Conservation (phyloP, 2,888 invertebrate species). For the Watsonalla cultraria region DNA sequence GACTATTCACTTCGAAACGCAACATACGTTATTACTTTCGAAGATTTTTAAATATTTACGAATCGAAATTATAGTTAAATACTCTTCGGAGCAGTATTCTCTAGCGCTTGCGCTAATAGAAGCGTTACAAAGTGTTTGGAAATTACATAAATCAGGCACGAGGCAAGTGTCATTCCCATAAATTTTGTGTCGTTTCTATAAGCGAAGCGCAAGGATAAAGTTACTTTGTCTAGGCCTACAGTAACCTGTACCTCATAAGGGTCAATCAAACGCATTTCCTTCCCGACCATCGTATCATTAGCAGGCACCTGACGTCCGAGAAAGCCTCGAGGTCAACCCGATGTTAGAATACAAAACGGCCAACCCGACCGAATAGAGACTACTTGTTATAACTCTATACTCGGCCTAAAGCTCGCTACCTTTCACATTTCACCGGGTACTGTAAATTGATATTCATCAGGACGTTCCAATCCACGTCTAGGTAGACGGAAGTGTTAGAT, state of each 20-base stretch:
- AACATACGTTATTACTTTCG: no score
- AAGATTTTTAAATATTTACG: no score
- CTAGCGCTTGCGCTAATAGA: no score
- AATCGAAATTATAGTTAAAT: no score
- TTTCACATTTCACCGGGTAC: constrained; percentile 30
- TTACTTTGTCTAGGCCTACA: no score
- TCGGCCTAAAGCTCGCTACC: constrained; percentile 8
- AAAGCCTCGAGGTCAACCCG: constrained; percentile 29
- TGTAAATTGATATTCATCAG: constrained; percentile 51
- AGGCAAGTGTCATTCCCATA: no score
- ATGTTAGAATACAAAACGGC: constrained; percentile 22
- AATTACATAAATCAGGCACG: no score
- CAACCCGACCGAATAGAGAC: constrained; percentile 8
- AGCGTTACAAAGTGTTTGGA: no score
- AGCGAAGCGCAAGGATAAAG: no score
- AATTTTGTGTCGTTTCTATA: no score
- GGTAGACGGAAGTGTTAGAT: constrained; percentile 53
- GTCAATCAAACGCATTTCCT: not conserved
- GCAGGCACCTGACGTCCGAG: constrained; percentile 28
- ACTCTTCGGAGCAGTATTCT: no score
- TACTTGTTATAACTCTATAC: not conserved
- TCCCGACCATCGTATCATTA: constrained; percentile 5
- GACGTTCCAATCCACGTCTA: constrained; percentile 38
- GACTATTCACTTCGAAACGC: no score
- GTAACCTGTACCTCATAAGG: not conserved